Base-by-base conservation (phyloP, 2,797 vertebrate species). In the Phoebastria nigripes region DNA sequence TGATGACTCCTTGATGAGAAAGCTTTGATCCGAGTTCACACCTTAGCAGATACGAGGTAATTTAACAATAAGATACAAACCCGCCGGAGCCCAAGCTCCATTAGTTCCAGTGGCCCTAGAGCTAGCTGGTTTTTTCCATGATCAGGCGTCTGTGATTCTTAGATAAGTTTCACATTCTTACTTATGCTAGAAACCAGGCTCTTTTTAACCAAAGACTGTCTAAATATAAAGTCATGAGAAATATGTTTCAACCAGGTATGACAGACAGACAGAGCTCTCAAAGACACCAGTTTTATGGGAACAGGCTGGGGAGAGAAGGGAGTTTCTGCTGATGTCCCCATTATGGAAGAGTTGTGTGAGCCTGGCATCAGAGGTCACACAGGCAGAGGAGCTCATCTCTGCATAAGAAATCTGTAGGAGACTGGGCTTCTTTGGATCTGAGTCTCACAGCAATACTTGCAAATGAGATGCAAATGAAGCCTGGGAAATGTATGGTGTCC, bases 401-500 rank as follows among this genome's bases (percentile, higher is more conserved):
- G 25, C 18, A 3, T 20, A 29, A 80, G 8, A 80, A 20, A 56
- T 63, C 56, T 70, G 11, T 25, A 55, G 19, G 20, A 51, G 81
- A 33, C 11, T 31, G 8, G 5, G 3, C 8, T 72, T 42, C 39
- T 87, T 73, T 52, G 11, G 13, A 35, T 56, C 11, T 26, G n/a
- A 73, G n/a, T 73, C 25, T 56, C 51, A 61, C 46, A 61, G 37
- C 19, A 66, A 22, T 37, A 35, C 5, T 76, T 72, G 49, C 26
- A 55, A 63, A 47, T 18, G 8, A 33, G 19, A 42, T 35, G 18
- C 10, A 89, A 67, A 80, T 42, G 8, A 76, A 88, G 18, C 17
- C 44, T 9, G 4, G 2, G 11, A 79, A 86, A 59, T 29, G 1
- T 25, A 5, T 2, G 0, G 11, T 72, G 24, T n/a, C 35, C 41